Conservation (phyloP, 2,797 vertebrate genomes). For the Rhodeus uyekii region DNA sequence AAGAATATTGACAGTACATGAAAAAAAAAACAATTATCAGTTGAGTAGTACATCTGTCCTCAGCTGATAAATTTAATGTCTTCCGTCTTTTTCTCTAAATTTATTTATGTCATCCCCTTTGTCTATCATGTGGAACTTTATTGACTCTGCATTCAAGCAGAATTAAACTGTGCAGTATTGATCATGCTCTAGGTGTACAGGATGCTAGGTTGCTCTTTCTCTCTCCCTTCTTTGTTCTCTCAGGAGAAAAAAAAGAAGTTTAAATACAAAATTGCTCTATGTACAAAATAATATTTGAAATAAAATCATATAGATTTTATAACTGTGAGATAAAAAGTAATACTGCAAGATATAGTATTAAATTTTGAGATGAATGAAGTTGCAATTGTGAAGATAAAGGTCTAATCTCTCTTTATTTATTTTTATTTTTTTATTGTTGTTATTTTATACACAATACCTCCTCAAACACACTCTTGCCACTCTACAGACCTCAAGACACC, state of each 20-base stretch:
- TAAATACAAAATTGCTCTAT: not conserved
- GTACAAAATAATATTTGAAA: not conserved
- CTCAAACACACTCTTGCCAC: conserved; percentile 14
- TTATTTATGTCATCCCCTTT: conserved; percentile 3
- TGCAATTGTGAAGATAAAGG: too few relatives aligned
- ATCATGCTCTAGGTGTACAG: conserved; percentile 26
- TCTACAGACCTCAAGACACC: not conserved
- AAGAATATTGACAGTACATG: not conserved
- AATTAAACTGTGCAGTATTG: conserved; percentile 41
- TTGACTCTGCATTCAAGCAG: conserved; percentile 21
- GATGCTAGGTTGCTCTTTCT: not conserved
- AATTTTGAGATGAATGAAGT: not conserved
- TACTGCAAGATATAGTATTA: not conserved
- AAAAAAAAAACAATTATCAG: not conserved
- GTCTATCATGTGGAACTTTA: conserved; percentile 23
- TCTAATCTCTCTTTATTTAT: not conserved
- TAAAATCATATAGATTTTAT: not conserved
- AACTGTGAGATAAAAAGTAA: not conserved
- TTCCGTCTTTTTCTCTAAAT: not conserved
- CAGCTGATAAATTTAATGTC: not conserved
- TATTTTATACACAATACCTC: not conserved
- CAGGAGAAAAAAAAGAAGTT: not conserved
- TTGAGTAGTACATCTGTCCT: not conserved
- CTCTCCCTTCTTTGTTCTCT: not conserved
- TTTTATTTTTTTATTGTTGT: not conserved